Base-by-base conservation (phyloP, 2,888 invertebrate genomes). In the Macrophya alboannulata region DNA sequence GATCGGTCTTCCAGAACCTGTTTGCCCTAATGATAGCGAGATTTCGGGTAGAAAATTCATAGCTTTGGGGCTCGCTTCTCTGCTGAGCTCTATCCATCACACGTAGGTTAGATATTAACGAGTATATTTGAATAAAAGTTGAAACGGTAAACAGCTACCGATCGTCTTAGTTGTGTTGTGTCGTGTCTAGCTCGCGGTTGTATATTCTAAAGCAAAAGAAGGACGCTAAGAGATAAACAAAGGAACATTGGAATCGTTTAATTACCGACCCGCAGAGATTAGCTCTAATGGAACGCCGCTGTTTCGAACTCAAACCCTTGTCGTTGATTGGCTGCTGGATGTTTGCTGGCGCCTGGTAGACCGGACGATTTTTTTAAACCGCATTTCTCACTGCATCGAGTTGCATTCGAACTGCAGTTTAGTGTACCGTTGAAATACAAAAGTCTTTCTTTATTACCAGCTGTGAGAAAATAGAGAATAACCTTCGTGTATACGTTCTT, bases 181-280 rank as follows among this genome's bases (percentile, higher is more conserved):
- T 48, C n/a, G 5, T 40, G 43, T 15, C 25, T 2, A n/a, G 17
- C 31, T 55, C 55, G 55, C 77, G 48, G 31, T 43, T 17, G 37
- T 77, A 55, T 51, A 55, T 25, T 55, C 17, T n/a, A 9, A 77
- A 55, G 55, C 77, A 55, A 77, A 77, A 77, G 77, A 10, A 77
- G 31, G 37, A 77, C 55, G 3, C 55, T 37, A 25, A 77, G 87
- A 90, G 90, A 91, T 91, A 91, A 92, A 91, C 91, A 91, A 91
- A 90, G 89, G 89, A 91, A 90, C 91, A 91, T 90, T 89, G 90
- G 88, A 91, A 92, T 90, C 91, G 91, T 92, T 92, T 92, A 93
- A 92, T 92, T 92, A 92, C 91, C 89, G 87, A 86, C 86, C 87
- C 86, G 87, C 89, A 86, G 88, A 91, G 91, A 92, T 92, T 92